Evolutionary conservation across 1,140 invertebrate genomes (phyloP).

Genomic region (Agrypnia vestita): DNA sequence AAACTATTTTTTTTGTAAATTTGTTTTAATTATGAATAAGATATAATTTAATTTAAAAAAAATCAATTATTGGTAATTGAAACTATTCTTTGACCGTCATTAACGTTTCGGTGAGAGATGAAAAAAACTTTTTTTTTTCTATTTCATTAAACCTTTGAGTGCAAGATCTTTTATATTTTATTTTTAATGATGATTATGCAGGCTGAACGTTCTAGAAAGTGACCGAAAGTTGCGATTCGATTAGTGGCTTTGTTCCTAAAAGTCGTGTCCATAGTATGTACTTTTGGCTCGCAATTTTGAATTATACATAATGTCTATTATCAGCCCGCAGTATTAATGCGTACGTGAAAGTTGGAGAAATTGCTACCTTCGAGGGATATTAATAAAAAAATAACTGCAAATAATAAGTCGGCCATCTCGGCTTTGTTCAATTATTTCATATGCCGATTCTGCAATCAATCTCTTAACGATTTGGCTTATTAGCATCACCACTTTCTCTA

Average conservation of each 20-base stretch:
- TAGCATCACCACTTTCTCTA: not conserved
- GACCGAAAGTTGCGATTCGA: conserved; percentile 1
- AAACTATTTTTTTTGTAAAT: no score
- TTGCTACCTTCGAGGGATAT: conserved; percentile 26
- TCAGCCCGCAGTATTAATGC: conserved; percentile 20
- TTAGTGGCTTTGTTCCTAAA: conserved; percentile 28
- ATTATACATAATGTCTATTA: conserved; percentile 36
- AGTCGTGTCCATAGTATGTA: conserved; percentile 6
- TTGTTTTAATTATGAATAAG: no score
- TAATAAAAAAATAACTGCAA: conserved; percentile 19
- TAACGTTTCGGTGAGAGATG: no score
- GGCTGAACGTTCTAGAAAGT: conserved; percentile 14
- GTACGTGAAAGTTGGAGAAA: conserved; percentile 29
- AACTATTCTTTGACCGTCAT: no score
- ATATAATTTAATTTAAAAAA: no score
- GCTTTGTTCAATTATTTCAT: conserved; percentile 10
- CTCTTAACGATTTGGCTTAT: not conserved
- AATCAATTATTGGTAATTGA: no score
- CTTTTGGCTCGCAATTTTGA: conserved; percentile 19
- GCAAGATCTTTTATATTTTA: not conserved
- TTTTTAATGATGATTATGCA: not conserved
- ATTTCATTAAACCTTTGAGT: no score
- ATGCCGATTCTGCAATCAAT: not conserved
- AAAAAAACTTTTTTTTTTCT: no score
- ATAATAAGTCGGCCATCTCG: conserved; percentile 17